Conservation (phyloP, 1,140 invertebrate species). For the Bombus huntii region DNA sequence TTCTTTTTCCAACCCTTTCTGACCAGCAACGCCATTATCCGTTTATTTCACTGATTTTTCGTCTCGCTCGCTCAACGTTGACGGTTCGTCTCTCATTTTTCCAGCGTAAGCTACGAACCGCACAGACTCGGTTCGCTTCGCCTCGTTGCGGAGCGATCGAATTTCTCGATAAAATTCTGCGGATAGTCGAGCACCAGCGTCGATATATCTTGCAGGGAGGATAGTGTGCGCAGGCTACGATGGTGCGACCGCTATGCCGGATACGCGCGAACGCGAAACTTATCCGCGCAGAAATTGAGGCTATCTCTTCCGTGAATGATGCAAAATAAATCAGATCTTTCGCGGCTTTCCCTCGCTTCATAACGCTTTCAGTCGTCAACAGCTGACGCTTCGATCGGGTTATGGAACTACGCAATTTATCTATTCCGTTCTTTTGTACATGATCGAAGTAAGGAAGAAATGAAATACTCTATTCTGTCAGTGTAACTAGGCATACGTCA, state of each 20-base stretch:
- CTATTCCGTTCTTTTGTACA: background rate
- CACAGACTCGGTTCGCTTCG: constrained; percentile 38
- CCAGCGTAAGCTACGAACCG: constrained; percentile 37
- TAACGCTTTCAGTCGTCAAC: background rate
- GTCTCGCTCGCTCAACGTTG: background rate
- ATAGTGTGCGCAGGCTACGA: constrained; percentile 23
- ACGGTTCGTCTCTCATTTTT: constrained; percentile 30
- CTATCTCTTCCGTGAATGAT: background rate
- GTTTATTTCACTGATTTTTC: constrained; percentile 19
- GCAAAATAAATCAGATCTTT: constrained; percentile 20
- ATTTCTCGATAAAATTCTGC: constrained; percentile 64
- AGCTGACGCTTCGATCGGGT: background rate
- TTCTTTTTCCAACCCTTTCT: background rate
- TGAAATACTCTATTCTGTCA: background rate
- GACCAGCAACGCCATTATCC: background rate
- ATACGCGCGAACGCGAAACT: constrained; percentile 43
- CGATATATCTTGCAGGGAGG: constrained; percentile 47
- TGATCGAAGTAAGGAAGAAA: background rate
- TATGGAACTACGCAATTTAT: background rate
- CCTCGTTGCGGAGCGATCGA: constrained; percentile 59
- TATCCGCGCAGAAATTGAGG: constrained; percentile 39
- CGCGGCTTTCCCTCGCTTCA: background rate
- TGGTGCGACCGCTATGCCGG: background rate
- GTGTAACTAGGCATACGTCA: background rate
- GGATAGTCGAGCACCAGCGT: constrained; percentile 39